Evolutionary conservation across 2,888 invertebrate species (phyloP).

Genomic region (Eurois occulta): DNA sequence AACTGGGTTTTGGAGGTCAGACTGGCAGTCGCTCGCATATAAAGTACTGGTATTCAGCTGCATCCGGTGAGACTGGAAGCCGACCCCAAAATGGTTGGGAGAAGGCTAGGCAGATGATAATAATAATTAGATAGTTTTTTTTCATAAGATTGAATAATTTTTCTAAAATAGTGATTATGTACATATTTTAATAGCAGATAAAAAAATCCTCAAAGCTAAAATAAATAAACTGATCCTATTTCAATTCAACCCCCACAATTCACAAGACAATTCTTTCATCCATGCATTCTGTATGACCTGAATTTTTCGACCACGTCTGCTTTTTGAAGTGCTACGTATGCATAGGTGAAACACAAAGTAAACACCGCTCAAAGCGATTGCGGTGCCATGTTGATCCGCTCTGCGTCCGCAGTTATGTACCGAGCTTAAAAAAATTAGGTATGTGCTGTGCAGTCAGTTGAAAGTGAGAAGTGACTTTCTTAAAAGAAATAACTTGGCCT

Average conservation of each 20-base stretch:
- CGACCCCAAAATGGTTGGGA: no score
- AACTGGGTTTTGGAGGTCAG: no score
- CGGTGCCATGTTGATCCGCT: slow-evolving; percentile 50
- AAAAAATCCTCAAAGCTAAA: not conserved
- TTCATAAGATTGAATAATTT: no score
- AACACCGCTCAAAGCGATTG: slow-evolving; percentile 60
- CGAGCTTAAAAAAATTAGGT: slow-evolving; percentile 18
- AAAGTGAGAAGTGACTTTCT: not conserved
- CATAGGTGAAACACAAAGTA: slow-evolving; percentile 57
- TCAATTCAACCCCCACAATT: slow-evolving; percentile 26
- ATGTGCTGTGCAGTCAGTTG: not conserved
- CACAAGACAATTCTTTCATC: slow-evolving; percentile 44
- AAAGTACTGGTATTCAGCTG: no score
- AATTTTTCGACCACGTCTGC: slow-evolving; percentile 46
- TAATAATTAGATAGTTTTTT: no score
- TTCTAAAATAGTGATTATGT: not conserved
- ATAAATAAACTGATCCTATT: not conserved
- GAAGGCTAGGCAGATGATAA: no score
- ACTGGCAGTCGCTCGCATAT: no score
- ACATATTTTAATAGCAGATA: accelerated
- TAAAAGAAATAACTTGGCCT: not conserved
- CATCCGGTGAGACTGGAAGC: no score
- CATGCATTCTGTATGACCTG: slow-evolving; percentile 43
- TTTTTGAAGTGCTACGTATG: slow-evolving; percentile 49
- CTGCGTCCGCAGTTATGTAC: slow-evolving; percentile 22